Evolutionary conservation across 2,888 invertebrate genomes (phyloP).

Genomic region (Cheilosia impressa): DNA sequence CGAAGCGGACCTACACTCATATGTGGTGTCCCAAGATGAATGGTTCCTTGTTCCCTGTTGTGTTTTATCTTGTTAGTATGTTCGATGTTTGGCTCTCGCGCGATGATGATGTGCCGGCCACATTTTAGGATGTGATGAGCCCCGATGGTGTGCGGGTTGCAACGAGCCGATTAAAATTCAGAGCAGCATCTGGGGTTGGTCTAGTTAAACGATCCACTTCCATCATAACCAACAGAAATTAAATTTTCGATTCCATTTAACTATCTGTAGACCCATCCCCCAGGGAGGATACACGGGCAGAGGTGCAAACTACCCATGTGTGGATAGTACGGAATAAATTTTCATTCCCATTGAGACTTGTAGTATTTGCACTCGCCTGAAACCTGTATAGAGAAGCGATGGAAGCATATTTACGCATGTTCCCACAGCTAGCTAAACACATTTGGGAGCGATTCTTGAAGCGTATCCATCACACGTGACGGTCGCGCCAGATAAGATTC

Average conservation of each 20-base stretch:
- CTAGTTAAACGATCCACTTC: conserved; percentile 74
- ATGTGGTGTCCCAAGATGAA: conserved; percentile 49
- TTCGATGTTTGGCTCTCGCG: conserved; percentile 25
- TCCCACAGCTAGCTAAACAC: conserved; percentile 13
- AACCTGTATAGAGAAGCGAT: conserved; percentile 25
- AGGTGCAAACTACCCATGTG: conserved; percentile 70
- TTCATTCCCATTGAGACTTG: conserved; percentile 18
- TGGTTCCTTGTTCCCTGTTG: conserved; percentile 69
- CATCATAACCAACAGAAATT: conserved; percentile 69
- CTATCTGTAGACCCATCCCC: conserved; percentile 5
- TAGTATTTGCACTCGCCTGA: conserved; percentile 21
- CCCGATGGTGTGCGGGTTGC: conserved; percentile 30
- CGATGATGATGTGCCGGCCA: conserved; percentile 63
- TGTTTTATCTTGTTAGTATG: conserved; percentile 54
- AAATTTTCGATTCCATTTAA: conserved; percentile 65
- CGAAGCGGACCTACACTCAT: background rate
- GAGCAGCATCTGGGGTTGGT: conserved; percentile 68
- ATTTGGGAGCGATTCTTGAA: conserved; percentile 8
- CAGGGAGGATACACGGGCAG: conserved; percentile 51
- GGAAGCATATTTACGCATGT: conserved; percentile 2
- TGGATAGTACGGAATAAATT: conserved; percentile 58
- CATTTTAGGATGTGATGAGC: conserved; percentile 62
- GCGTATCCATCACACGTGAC: background rate
- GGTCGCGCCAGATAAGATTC: conserved; percentile 11
- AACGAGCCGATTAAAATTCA: conserved; percentile 64